Base-by-base conservation (phyloP, 2,888 invertebrate genomes). In the Athetis lepigone region DNA sequence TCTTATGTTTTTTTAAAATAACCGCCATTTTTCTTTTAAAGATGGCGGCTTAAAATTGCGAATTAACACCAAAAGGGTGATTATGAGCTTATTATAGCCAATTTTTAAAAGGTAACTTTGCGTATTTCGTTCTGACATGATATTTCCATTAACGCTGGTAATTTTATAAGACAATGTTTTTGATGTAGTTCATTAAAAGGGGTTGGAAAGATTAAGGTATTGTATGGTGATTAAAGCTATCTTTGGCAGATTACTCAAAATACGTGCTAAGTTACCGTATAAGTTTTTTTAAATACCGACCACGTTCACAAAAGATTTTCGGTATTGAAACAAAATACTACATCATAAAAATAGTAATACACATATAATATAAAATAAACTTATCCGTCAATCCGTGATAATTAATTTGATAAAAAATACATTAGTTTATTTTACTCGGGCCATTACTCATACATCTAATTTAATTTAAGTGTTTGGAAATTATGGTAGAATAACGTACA, bases 131-230 rank as follows among this genome's bases (percentile, higher is more conserved):
- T 57, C 27, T 21, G 67, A 79, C 79, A 79, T 73, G 74, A 62
- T 69, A 63, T 65, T 49, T 79, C 79, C 79, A 81, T 79, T 81
- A 81, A 49, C 42, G 59, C 39, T 46, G 43, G 42, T 40, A 55
- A 70, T 55, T 75, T 63, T 66, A 52, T 70, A 66, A 37, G 37
- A 16, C 21, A 59, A 40, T 58, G 8, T 68, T 63, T 62, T 57
- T 33, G n/a, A 37, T 56, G 46, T 66, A 16, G 16, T 5, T 59
- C 52, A 68, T 69, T 66, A 73, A 29, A 55, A 45, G 54, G 61
- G 40, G 39, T 42, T 13, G n/a, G n/a, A n/a, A n/a, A n/a, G n/a
- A n/a, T n/a, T n/a, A n/a, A n/a, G n/a, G n/a, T n/a, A n/a, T n/a
- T n/a, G n/a, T n/a, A n/a, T n/a, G n/a, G 16, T 23, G 18, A 51